Conservation (phyloP, 1,140 invertebrate species). For the Adelges cooleyi region DNA sequence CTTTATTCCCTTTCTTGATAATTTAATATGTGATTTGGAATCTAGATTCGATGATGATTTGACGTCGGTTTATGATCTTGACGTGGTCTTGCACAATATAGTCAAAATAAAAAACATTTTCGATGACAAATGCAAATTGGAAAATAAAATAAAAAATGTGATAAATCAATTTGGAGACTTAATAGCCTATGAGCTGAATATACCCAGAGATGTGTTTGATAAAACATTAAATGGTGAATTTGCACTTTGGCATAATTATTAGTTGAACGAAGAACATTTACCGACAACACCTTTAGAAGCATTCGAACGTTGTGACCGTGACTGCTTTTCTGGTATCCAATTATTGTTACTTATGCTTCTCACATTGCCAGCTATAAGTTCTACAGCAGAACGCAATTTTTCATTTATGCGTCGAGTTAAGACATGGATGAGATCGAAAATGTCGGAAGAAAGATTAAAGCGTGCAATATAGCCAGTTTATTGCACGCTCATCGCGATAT, state of each 20-base stretch:
- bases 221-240: neutral
- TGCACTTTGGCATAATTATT: neutral
- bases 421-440: neutral
- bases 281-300: neutral
- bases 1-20: neutral
- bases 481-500: neutral
- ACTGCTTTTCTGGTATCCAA: neutral
- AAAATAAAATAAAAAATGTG: neutral
- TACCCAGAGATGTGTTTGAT: neutral
- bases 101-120: neutral
- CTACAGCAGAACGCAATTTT: neutral
- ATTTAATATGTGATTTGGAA: neutral
- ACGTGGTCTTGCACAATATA: neutral
- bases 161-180: neutral
- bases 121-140: no score
- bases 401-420: neutral
- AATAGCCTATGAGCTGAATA: neutral
- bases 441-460: neutral
- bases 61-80: neutral
- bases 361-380: neutral
- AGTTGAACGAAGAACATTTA: neutral
- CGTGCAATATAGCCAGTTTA: neutral
- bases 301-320: neutral
- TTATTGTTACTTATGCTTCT: neutral
- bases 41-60: neutral